Evolutionary conservation across 2,113 vertebrate genomes (phyloP), one percentile per base, ranked within the genome.

Genomic region (Pedetes capensis): DNA sequence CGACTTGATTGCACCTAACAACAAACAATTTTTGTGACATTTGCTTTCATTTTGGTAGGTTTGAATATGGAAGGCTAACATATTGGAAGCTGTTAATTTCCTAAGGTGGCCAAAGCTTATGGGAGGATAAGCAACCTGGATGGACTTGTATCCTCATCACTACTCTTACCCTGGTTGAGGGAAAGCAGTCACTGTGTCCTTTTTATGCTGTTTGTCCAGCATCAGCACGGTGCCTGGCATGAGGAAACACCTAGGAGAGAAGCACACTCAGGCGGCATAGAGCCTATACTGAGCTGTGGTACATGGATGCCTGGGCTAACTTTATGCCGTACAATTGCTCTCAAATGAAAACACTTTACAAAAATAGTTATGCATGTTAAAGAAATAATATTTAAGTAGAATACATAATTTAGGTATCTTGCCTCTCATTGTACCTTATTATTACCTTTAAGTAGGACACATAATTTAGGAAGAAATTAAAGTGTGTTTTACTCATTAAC

Each of bases 1-100:
- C n/a, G n/a, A n/a, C n/a, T n/a, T n/a, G n/a, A n/a, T n/a, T n/a
- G n/a, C n/a, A n/a, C n/a, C n/a, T n/a, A n/a, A n/a, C n/a, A n/a
- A n/a, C n/a, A n/a, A n/a, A n/a, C n/a, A n/a, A 86, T 17, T 95
- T 78, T 37, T 37, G 29, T 61, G 76, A 63, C 22, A 83, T 81
- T 61, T 34, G 37, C 78, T 91, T 49, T 32, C 79, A 55, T 76
- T 37, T 18, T 84, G 47, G 51, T 49, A 42, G 32, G 47, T 59
- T 79, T 69, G 32, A 47, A 53, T 92, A 39, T 75, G 53, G 80
- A 61, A 90, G 66, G 75, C 51, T n/a, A 59, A 39, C 85, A 39
- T 61, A 37, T 27, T 64, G 82, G 42, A 87, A 93, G 37, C 68
- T 81, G 51, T 49, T 69, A 22, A 42, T 66, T 76, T 51, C 80